phyloP scores from a whole-genome alignment of 2,113 vertebrate species.

The Ageneiosus marmoratus region DNA sequence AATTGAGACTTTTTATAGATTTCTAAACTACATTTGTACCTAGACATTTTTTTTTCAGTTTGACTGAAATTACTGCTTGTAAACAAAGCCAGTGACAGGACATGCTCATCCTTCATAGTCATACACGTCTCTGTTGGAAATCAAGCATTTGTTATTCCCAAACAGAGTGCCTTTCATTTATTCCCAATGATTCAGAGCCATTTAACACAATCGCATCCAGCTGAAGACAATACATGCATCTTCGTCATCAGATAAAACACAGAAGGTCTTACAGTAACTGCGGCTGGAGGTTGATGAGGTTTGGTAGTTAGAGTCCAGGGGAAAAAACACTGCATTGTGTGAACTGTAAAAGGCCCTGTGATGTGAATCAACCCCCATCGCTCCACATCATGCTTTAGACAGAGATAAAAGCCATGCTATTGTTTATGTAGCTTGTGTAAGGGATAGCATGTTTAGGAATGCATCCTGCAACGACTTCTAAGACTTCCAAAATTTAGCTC shows the following conservation, averaged over 20 bases:
- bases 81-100: not conserved
- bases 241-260: constrained; percentile 19
- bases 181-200: not conserved
- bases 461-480: constrained; percentile 32
- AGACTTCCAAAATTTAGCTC: constrained; percentile 17
- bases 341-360: constrained; percentile 17
- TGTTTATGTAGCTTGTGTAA: constrained; percentile 37
- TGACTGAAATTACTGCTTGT: not conserved
- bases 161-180: constrained; percentile 25
- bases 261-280: constrained; percentile 6
- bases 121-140: not conserved
- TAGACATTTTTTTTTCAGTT: not conserved
- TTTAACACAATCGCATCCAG: constrained; percentile 15
- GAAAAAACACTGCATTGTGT: not conserved
- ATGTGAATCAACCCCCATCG: constrained; percentile 26
- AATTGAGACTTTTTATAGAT: not conserved
- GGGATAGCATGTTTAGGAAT: constrained; percentile 31
- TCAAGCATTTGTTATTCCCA: not conserved
- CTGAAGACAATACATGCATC: not conserved
- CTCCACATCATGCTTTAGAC: not conserved
- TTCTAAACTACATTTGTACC: not conserved
- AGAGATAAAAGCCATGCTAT: constrained; percentile 28
- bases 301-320: not conserved
- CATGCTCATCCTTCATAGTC: not conserved
- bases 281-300: not conserved